A percentile compares a stretch with the other conserved stretches of the same genome.
Evolutionary conservation across 2,113 vertebrate species (phyloP).

Genomic region (Solea solea): DNA sequence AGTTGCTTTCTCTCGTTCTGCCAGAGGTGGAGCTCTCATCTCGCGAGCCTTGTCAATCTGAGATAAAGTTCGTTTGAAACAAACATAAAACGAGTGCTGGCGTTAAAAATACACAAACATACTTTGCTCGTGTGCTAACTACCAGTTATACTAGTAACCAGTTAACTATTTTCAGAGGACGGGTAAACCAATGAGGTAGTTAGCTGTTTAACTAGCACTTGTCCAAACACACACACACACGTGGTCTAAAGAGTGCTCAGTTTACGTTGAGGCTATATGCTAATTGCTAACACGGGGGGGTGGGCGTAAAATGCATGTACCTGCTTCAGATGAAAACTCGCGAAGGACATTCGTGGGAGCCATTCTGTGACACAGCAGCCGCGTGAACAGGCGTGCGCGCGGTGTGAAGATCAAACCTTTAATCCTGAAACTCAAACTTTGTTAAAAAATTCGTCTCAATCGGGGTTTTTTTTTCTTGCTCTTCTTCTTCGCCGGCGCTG

Average conservation of each 20-base stretch:
- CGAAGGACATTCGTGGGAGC: constrained; percentile 57
- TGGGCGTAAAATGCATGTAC: constrained; percentile 23
- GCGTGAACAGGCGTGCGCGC: not conserved
- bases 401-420: not conserved
- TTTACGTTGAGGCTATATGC: not conserved
- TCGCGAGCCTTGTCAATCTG: too few species aligned
- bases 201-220: too few species aligned
- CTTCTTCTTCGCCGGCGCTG: not conserved
- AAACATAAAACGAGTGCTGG: too few species aligned
- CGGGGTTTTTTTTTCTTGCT: not conserved
- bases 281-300: not conserved
- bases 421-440: not conserved
- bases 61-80: too few species aligned
- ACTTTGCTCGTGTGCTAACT: too few species aligned
- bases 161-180: too few species aligned
- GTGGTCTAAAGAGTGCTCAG: not conserved
- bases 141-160: too few species aligned
- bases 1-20: too few species aligned
- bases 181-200: too few species aligned
- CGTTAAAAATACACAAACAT: too few species aligned
- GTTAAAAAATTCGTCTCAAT: not conserved
- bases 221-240: not conserved
- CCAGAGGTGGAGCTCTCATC: too few species aligned
- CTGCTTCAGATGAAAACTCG: constrained; percentile 18
- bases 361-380: constrained; percentile 41